These are phyloP conservation scores for Diabrotica balteata DNA, from an alignment of 2,888 invertebrate species.

Conservation along the genomic window DNA sequence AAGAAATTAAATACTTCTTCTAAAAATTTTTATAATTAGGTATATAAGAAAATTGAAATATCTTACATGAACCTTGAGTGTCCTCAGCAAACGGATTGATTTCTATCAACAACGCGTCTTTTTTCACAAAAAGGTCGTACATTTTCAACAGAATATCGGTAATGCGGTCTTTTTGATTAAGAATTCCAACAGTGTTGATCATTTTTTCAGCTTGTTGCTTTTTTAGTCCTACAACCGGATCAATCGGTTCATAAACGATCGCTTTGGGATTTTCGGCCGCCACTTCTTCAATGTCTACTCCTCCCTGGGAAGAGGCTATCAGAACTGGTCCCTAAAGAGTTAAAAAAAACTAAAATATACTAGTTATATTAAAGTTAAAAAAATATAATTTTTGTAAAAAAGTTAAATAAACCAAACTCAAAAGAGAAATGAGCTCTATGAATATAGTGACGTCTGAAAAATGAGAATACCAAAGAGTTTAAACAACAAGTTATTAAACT, in stretches of 20 bases:
- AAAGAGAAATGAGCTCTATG: too few relatives aligned
- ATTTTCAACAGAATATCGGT: constrained; percentile 80
- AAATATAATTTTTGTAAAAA: too few relatives aligned
- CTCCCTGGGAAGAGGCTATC: constrained; percentile 94
- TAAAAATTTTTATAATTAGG: too few relatives aligned
- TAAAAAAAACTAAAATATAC: not conserved
- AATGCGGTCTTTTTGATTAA: constrained; percentile 71
- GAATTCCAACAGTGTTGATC: constrained; percentile 77
- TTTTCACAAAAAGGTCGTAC: constrained; percentile 85
- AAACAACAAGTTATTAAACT: too few relatives aligned
- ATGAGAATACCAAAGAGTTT: too few relatives aligned
- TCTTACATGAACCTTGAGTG: constrained; percentile 76
- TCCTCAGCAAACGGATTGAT: constrained; percentile 96
- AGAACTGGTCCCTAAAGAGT: constrained; percentile 85
- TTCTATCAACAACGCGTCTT: constrained; percentile 90
- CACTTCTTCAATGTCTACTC: constrained; percentile 96
- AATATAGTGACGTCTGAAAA: too few relatives aligned
- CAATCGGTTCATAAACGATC: constrained; percentile 89
- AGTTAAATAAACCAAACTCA: too few relatives aligned
- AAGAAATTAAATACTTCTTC: constrained; percentile 1
- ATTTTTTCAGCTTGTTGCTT: constrained; percentile 77
- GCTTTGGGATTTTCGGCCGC: constrained; percentile 92
- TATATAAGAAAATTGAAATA: constrained; percentile 14
- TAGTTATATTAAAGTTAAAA: too few relatives aligned
- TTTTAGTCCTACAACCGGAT: constrained; percentile 79